phyloP scores from a whole-genome alignment of 2,113 vertebrate species.

The Periophthalmodon schlosseri region DNA sequence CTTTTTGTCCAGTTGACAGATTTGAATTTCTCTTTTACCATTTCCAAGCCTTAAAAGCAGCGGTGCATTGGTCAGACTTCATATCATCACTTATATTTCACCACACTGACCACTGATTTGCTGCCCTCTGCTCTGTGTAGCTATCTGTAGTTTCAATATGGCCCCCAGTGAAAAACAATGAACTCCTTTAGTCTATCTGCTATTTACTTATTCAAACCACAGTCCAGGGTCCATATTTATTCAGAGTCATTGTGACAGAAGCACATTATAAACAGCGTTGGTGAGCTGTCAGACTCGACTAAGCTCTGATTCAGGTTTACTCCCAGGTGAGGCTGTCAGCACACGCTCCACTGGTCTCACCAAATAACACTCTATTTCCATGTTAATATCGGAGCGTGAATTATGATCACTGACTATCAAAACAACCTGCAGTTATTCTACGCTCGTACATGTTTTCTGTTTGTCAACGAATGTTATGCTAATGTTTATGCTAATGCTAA shows the following conservation, averaged over 20 bases:
- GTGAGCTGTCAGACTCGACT: slow-evolving; percentile 6
- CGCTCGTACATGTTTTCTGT: neutral
- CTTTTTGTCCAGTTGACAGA: too few species aligned
- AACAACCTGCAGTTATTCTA: slow-evolving; percentile 10
- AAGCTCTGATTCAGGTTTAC: slow-evolving; percentile 14
- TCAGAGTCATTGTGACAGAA: slow-evolving; percentile 10
- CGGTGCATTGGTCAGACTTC: neutral
- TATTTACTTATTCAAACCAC: slow-evolving; percentile 1
- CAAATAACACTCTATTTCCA: slow-evolving; percentile 8
- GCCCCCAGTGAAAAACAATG: neutral
- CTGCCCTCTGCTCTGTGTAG: neutral
- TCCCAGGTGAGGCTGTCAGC: slow-evolving; percentile 22
- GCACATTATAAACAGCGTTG: slow-evolving; percentile 9
- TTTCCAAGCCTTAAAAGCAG: too few species aligned
- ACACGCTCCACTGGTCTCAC: slow-evolving; percentile 23
- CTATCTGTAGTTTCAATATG: neutral
- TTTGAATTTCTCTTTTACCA: too few species aligned
- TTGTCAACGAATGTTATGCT: slow-evolving; percentile 19
- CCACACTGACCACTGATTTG: neutral
- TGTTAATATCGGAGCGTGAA: slow-evolving; percentile 11
- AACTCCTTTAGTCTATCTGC: neutral
- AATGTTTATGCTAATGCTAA: slow-evolving; percentile 17
- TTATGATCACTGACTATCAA: slow-evolving; percentile 14
- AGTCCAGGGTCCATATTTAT: neutral
- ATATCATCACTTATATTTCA: neutral